phyloP scores from a whole-genome alignment of 2,797 vertebrate species.

The Centroberyx gerrardi region DNA sequence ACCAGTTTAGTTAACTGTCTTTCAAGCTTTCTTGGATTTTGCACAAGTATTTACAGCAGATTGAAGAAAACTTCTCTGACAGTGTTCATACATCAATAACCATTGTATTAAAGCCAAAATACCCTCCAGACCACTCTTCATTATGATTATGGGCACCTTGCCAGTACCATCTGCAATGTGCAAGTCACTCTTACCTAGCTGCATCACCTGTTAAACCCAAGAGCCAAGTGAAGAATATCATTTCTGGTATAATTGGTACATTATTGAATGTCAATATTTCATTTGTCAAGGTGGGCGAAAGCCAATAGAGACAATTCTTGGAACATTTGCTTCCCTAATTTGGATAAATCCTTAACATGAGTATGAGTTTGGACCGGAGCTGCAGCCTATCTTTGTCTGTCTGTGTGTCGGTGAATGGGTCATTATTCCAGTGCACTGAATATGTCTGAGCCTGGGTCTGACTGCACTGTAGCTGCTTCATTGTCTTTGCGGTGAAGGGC shows the following conservation, averaged over 20 bases:
- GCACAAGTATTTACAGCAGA: no score
- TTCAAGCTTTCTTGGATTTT: no score
- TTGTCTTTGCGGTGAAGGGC: conserved; percentile 56
- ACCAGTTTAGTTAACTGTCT: no score
- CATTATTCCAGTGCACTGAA: conserved; percentile 48
- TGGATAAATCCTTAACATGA: conserved; percentile 46
- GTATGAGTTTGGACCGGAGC: conserved; percentile 54
- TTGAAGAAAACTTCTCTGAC: no score
- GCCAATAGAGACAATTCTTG: conserved; percentile 41
- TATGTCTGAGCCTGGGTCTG: conserved; percentile 19
- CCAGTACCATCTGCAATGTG: conserved; percentile 54
- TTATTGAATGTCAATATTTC: conserved; percentile 40
- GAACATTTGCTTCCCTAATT: conserved; percentile 53
- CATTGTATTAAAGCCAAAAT: no score
- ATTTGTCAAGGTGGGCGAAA: conserved; percentile 19
- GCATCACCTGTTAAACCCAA: not conserved
- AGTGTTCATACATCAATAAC: no score
- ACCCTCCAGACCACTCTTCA: conserved; percentile 45
- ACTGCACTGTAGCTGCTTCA: conserved; percentile 40
- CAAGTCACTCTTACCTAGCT: conserved; percentile 39
- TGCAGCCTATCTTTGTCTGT: conserved; percentile 13
- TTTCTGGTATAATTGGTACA: conserved; percentile 47
- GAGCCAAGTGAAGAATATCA: conserved; percentile 36
- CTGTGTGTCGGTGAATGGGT: conserved; percentile 33
- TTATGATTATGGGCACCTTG: conserved; percentile 50